These are phyloP conservation scores for Zoanthus sansibaricus DNA, from an alignment of 92 coral and sea anemone species.

Conservation along the genomic window DNA sequence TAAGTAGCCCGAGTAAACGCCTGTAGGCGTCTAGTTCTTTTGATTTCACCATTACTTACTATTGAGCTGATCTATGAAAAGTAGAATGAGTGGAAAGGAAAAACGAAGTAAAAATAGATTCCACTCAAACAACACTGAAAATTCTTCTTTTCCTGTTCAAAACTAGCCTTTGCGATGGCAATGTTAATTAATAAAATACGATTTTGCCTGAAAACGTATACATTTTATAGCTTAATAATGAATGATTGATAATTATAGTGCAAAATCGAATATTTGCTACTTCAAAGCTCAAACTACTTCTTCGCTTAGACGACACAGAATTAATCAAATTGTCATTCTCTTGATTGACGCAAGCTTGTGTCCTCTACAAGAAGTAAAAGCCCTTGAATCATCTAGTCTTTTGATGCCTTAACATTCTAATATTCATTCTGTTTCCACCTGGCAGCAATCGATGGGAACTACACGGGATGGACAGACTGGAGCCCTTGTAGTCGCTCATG, in stretches of 20 bases:
- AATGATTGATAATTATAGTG: not conserved
- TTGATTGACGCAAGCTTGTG: too few relatives aligned
- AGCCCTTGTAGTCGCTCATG: conserved; percentile 90
- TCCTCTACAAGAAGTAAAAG: too few relatives aligned
- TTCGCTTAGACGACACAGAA: not conserved
- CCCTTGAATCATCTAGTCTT: too few relatives aligned
- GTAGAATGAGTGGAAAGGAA: not conserved
- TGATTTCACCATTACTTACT: too few relatives aligned
- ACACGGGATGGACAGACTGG: conserved; percentile 94
- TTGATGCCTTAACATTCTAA: too few relatives aligned
- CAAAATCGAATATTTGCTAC: not conserved
- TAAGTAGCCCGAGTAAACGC: too few relatives aligned
- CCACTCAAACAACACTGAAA: not conserved
- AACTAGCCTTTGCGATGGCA: not conserved
- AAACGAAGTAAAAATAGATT: not conserved
- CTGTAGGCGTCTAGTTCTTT: too few relatives aligned
- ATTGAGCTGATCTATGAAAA: too few relatives aligned
- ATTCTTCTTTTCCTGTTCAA: not conserved
- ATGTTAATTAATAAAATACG: not conserved
- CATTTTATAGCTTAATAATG: not conserved
- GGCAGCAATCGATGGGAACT: conserved; percentile 91
- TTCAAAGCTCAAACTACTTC: not conserved
- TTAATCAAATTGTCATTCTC: not conserved
- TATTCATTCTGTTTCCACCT: not conserved
- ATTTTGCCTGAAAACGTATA: not conserved